Conservation (phyloP, 64 coral and sea anemone species). For the Dendronephthya gigantea region DNA sequence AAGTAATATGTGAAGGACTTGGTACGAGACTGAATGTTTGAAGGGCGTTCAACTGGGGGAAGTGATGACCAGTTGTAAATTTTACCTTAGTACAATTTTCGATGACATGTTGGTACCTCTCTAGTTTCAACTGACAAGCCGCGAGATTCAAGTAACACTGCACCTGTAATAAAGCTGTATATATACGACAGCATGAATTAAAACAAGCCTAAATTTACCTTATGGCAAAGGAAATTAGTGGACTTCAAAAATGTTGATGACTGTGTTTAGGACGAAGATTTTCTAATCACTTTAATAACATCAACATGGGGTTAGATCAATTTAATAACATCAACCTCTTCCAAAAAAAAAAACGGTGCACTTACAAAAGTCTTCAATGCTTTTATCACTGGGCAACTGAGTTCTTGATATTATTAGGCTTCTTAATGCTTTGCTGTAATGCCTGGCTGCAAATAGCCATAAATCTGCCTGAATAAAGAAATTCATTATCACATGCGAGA, state of each 20-base stretch:
- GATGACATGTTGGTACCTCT: neutral
- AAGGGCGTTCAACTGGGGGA: too few relatives aligned
- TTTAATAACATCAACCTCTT: too few relatives aligned
- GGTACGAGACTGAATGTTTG: too few relatives aligned
- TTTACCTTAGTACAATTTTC: neutral
- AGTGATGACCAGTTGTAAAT: too few relatives aligned
- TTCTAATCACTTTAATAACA: too few relatives aligned
- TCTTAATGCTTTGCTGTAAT: slow-evolving; percentile 9
- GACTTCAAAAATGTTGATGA: neutral
- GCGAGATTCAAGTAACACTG: slow-evolving; percentile 11
- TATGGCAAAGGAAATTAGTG: too few relatives aligned
- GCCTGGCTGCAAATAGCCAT: slow-evolving; percentile 6
- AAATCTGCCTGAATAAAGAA: neutral
- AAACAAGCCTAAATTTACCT: too few relatives aligned
- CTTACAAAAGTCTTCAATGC: neutral
- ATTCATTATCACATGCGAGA: neutral
- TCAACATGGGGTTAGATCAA: too few relatives aligned
- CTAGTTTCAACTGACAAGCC: neutral
- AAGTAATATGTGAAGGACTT: too few relatives aligned
- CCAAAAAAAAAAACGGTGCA: too few relatives aligned
- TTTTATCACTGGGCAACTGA: neutral
- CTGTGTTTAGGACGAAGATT: neutral
- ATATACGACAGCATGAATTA: too few relatives aligned
- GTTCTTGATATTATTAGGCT: neutral
- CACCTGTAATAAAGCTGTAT: neutral